Conservation (phyloP, 2,888 invertebrate species). For the Halictus quadricinctus region DNA sequence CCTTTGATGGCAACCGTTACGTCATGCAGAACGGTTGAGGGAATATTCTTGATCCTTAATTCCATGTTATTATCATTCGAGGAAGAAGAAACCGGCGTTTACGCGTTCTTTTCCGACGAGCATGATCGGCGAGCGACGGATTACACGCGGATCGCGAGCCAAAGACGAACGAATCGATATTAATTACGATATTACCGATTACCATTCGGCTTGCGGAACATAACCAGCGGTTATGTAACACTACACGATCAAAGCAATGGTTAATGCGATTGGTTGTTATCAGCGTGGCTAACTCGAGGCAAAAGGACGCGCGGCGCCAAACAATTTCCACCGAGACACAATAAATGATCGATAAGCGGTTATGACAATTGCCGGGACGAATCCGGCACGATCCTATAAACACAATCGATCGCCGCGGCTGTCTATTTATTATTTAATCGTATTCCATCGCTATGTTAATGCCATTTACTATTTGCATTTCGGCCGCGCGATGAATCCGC, state of each 20-base stretch:
- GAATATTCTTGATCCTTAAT: neutral
- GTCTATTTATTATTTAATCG: constrained; percentile 29
- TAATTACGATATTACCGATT: constrained; percentile 48
- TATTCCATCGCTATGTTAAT: constrained; percentile 26
- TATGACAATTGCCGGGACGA: constrained; percentile 14
- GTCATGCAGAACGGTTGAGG: neutral
- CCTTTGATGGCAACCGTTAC: neutral
- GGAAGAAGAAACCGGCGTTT: neutral
- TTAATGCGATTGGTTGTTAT: constrained; percentile 36
- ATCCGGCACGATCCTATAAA: neutral
- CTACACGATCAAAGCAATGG: constrained; percentile 39
- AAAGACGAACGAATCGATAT: constrained; percentile 29
- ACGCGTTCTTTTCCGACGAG: neutral
- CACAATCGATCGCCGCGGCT: neutral
- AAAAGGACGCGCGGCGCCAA: constrained; percentile 1
- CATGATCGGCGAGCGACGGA: neutral
- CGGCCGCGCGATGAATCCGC: no score
- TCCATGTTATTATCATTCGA: neutral
- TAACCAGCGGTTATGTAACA: constrained; percentile 41
- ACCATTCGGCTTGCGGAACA: constrained; percentile 38
- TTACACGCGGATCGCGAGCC: constrained; percentile 17
- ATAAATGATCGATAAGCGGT: constrained; percentile 28
- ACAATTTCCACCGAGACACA: constrained; percentile 15
- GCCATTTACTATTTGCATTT: neutral
- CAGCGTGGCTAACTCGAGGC: neutral